Conservation (phyloP, 2,113 vertebrate genomes). For the Centropus bengalensis region DNA sequence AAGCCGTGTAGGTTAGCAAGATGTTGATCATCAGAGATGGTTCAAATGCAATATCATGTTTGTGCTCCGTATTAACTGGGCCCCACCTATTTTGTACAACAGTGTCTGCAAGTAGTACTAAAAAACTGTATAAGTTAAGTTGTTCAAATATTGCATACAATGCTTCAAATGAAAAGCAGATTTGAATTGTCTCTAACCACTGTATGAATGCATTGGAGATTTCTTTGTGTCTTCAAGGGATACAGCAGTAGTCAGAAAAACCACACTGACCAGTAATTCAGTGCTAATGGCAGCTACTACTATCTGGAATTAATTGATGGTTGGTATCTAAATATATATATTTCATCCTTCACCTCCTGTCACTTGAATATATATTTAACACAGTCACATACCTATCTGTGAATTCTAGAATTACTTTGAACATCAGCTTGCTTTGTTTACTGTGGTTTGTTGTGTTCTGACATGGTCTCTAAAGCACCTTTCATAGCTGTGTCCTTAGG, state of each 20-base stretch:
- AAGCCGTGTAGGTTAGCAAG: background rate
- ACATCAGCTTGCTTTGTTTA: no score
- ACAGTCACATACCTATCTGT: no score
- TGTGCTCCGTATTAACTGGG: background rate
- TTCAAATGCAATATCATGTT: background rate
- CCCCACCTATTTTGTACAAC: background rate
- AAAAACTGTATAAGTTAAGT: background rate
- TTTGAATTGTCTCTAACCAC: background rate
- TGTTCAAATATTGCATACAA: conserved; percentile 1
- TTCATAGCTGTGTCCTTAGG: background rate
- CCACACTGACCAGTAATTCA: background rate
- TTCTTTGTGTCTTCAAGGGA: background rate
- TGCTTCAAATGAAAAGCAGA: conserved; percentile 24
- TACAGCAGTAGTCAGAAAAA: background rate
- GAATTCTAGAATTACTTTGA: no score
- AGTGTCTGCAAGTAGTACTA: background rate
- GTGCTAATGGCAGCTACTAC: background rate
- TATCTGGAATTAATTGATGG: background rate
- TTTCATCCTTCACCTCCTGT: background rate
- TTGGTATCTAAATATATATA: background rate
- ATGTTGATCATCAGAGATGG: background rate
- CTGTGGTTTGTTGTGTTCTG: background rate
- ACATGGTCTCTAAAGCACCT: background rate
- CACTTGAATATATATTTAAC: no score
- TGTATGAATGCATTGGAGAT: background rate